A percentile compares a stretch with the other conserved stretches of the same genome.
Conservation (phyloP, 2,888 invertebrate genomes). For the Xestobium rufovillosum region DNA sequence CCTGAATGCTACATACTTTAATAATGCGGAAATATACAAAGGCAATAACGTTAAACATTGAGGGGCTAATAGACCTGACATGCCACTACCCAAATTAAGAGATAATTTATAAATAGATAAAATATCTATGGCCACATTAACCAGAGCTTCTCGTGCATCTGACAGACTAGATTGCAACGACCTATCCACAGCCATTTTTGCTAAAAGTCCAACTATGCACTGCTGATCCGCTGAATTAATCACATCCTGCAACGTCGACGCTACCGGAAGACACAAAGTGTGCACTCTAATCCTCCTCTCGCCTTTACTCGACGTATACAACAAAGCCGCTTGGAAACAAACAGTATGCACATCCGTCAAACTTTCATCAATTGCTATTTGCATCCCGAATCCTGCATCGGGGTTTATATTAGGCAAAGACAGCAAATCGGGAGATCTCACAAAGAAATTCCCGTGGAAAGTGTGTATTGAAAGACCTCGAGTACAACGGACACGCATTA, state of each 20-base stretch:
- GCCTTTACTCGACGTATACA: slow-evolving; percentile 93
- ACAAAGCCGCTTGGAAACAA: slow-evolving; percentile 94
- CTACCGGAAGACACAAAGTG: slow-evolving; percentile 90
- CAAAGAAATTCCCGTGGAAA: slow-evolving; percentile 99
- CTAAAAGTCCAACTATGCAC: slow-evolving; percentile 82
- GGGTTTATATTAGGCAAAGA: slow-evolving; percentile 97
- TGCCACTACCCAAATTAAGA: slow-evolving; percentile 54
- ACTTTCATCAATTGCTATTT: slow-evolving; percentile 90
- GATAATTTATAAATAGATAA: slow-evolving; percentile 64
- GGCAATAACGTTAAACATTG: slow-evolving; percentile 75
- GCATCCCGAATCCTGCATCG: slow-evolving; percentile 97
- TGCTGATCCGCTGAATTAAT: slow-evolving; percentile 88
- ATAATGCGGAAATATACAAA: slow-evolving; percentile 77
- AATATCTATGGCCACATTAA: slow-evolving; percentile 91
- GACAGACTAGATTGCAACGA: slow-evolving; percentile 75
- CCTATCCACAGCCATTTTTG: slow-evolving; percentile 97
- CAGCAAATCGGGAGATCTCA: slow-evolving; percentile 91
- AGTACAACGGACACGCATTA: slow-evolving; percentile 94
- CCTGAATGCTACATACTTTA: slow-evolving; percentile 87
- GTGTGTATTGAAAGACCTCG: slow-evolving; percentile 91
- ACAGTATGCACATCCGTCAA: slow-evolving; percentile 78
- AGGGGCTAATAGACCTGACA: slow-evolving; percentile 66
- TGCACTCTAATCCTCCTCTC: slow-evolving; percentile 97
- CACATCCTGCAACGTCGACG: slow-evolving; percentile 75
- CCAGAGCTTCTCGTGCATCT: slow-evolving; percentile 93